Evolutionary conservation across 2,888 invertebrate species (phyloP).

Genomic region (Crioceris asparagi): DNA sequence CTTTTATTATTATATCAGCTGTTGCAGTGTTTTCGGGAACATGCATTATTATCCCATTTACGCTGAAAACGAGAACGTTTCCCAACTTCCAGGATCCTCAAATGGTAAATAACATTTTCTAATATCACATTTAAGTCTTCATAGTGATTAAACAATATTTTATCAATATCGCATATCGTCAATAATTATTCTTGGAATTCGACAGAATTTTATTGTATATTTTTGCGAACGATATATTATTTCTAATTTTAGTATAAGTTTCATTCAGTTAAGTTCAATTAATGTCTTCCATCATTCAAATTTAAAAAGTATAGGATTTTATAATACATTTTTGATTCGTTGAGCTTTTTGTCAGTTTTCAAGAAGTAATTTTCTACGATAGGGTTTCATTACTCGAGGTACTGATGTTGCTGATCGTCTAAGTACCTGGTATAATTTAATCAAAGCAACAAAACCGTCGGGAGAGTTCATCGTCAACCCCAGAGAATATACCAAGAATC

Average conservation of each 20-base stretch:
- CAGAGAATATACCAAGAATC: constrained; percentile 40
- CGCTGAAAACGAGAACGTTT: constrained; percentile 48
- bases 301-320: no score
- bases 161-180: no score
- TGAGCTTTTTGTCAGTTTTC: no score
- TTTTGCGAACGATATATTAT: not conserved
- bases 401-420: constrained; percentile 70
- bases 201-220: not conserved
- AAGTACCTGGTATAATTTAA: constrained; percentile 75
- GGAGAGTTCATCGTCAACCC: constrained; percentile 65
- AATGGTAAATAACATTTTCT: constrained; percentile 43
- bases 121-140: no score
- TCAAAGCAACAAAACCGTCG: constrained; percentile 60
- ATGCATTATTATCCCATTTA: constrained; percentile 55
- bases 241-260: no score
- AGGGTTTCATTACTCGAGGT: constrained; percentile 91
- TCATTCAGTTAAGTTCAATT: no score
- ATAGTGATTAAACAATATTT: no score
- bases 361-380: constrained; percentile 16
- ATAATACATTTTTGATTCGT: no score
- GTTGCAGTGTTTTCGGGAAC: constrained; percentile 52
- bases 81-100: constrained; percentile 84
- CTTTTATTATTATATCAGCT: constrained; percentile 51
- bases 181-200: not conserved
- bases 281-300: no score